Evolutionary conservation across 1,140 invertebrate species (phyloP).

Genomic region (Sesamia nonagrioides): DNA sequence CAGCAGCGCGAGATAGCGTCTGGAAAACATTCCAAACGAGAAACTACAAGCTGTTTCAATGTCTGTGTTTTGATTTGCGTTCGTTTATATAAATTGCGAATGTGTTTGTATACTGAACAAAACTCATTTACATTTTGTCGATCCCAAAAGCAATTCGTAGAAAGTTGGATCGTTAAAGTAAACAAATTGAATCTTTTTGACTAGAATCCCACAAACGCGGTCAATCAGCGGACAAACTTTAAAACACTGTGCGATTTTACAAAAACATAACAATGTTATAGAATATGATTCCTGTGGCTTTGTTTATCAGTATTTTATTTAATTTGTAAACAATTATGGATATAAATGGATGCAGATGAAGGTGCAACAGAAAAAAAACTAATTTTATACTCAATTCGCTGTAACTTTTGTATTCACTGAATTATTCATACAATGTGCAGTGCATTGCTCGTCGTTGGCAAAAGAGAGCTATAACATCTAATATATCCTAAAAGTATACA

Average conservation of each 20-base stretch:
- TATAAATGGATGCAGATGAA: background rate
- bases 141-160: slow-evolving; percentile 24
- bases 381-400: background rate
- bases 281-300: slow-evolving; percentile 4
- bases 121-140: slow-evolving; percentile 34
- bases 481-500: too few relatives aligned
- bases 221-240: background rate
- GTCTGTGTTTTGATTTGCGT: background rate
- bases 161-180: slow-evolving; percentile 8
- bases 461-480: too few relatives aligned
- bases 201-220: background rate
- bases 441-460: too few relatives aligned
- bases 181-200: slow-evolving; percentile 3
- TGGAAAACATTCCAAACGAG: background rate
- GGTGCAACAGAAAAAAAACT: background rate
- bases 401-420: background rate
- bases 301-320: background rate
- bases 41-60: background rate
- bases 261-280: background rate
- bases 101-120: slow-evolving; percentile 1
- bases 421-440: background rate
- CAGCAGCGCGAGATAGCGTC: background rate
- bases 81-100: background rate
- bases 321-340: background rate
- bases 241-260: background rate